Conservation (phyloP, 2,888 invertebrate species). For the Nezara viridula region DNA sequence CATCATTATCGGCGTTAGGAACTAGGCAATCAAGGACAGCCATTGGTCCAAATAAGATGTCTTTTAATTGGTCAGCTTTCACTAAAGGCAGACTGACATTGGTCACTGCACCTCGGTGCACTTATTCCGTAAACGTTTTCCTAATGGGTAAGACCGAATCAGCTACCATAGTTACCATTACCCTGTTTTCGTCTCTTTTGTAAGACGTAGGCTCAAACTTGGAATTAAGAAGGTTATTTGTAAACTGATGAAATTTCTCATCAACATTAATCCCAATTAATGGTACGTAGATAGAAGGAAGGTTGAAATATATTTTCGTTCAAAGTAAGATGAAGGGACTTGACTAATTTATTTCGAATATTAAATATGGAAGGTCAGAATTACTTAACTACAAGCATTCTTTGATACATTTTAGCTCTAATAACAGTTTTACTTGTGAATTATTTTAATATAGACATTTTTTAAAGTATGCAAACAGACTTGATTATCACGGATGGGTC, state of each 20-base stretch:
- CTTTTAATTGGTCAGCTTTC: conserved; percentile 30
- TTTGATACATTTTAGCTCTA: too few relatives aligned
- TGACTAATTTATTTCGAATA: too few relatives aligned
- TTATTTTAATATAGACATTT: too few relatives aligned
- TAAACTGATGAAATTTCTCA: not conserved
- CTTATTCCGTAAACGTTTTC: conserved; percentile 24
- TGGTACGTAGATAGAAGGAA: too few relatives aligned
- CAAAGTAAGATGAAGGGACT: too few relatives aligned
- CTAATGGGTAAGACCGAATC: conserved; percentile 3
- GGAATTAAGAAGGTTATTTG: not conserved
- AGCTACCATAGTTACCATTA: not conserved
- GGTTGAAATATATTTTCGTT: too few relatives aligned
- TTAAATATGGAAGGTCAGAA: too few relatives aligned
- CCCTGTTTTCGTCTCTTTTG: not conserved
- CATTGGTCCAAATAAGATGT: not conserved
- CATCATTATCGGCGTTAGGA: conserved; percentile 4
- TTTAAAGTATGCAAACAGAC: too few relatives aligned
- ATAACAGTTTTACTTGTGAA: too few relatives aligned
- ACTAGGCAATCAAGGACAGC: not conserved
- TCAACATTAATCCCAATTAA: not conserved
- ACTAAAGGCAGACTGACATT: conserved; percentile 20
- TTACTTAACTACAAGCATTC: too few relatives aligned
- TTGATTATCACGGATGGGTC: too few relatives aligned
- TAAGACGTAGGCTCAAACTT: not conserved
- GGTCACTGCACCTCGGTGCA: not conserved